A percentile compares a stretch with the other conserved stretches of the same genome.
Conservation (phyloP, 2,888 invertebrate species). For the Nephrotoma guestfalica region DNA sequence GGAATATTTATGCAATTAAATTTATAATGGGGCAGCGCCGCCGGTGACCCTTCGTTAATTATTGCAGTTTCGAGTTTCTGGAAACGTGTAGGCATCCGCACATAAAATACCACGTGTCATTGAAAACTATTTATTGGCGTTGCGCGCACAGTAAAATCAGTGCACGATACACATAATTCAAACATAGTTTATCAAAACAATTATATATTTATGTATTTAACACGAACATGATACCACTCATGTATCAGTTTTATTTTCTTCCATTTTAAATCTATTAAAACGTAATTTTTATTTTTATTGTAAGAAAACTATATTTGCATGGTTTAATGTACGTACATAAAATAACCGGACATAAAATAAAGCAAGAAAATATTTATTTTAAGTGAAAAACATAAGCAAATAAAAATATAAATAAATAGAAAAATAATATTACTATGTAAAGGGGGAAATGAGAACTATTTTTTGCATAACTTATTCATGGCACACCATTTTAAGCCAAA, state of each 20-base stretch:
- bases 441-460: neutral
- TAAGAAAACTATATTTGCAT: neutral
- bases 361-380: neutral
- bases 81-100: neutral
- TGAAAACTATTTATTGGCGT: neutral
- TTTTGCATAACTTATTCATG: neutral
- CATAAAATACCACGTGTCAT: neutral
- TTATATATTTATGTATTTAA: neutral
- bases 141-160: neutral
- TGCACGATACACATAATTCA: neutral
- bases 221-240: neutral
- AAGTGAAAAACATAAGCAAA: neutral
- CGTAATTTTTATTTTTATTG: neutral
- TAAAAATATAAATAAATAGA: neutral
- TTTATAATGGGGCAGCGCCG: neutral
- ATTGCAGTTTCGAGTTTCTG: neutral
- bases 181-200: neutral
- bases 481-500: too few relatives aligned
- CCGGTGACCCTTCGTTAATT: neutral
- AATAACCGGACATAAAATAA: neutral
- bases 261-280: neutral
- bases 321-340: neutral
- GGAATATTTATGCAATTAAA: neutral
- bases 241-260: neutral
- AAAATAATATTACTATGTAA: neutral